Evolutionary conservation across 1,140 invertebrate species (phyloP), one percentile per base, ranked within the genome.

Genomic region (Drosophila erecta): DNA sequence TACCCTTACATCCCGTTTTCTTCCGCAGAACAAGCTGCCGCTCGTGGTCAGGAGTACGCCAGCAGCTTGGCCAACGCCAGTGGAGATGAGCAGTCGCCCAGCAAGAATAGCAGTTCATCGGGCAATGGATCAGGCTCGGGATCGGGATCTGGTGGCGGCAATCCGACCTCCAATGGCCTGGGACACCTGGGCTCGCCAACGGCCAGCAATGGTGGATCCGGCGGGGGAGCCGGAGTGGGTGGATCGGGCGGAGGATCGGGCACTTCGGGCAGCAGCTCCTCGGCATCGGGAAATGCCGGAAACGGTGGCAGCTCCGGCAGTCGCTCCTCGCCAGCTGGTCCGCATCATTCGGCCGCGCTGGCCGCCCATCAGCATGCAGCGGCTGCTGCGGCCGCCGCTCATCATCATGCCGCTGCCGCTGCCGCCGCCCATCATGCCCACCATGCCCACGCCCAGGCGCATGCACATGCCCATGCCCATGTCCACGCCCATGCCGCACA

Each of bases 11-110:
- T 30, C 5, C 7, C 8, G 0, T 30, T 30, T 59, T 12, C 44
- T 47, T 47, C n/a, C 43, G 8, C 73, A 91, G 90, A 91, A 64
- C 90, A 91, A 89, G 83, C 83, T 0, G 77, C 58, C 62, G 75
- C 90, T 54, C 83, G 90, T 75, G 90, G 77, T 53, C 86, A 87
- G 74, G 90, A 91, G 17, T 91, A 91, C 17, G 71, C 83, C 43
- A 81, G 60, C 62, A 86, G 79, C 24, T 33, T 86, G 79, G 79
- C 83, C 75, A 86, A 86, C 58, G 81, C 83, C 75, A 86, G 81
- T 43, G 81, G 77, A 17, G 90, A 91, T 41, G 86, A 89, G 57
- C 86, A 91, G 35, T 90, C 90, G 49, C 90, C 90, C 4, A 91
- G 67, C 33, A 91, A 91, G 43, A 49, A 74, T 1, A 59, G 55